Evolutionary conservation across 2,113 vertebrate species (phyloP).

Genomic region (Ictalurus furcatus): DNA sequence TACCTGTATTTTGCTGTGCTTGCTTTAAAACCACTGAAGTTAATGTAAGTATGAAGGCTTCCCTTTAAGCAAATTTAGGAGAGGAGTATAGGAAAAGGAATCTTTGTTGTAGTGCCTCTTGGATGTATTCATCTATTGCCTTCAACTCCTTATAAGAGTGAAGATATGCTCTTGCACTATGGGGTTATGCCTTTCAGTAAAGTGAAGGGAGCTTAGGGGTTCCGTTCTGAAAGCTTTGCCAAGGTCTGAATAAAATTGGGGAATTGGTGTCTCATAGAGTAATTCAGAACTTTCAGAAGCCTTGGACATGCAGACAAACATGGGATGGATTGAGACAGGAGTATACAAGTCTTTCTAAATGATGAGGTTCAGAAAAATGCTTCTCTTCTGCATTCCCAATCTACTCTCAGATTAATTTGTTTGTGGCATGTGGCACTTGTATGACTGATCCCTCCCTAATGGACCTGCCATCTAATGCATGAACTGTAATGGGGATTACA

Average conservation of each 20-base stretch:
- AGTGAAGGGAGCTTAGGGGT: neutral
- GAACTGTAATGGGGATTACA: conserved; percentile 15
- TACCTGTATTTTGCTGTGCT: neutral
- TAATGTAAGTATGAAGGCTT: neutral
- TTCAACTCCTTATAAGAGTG: neutral
- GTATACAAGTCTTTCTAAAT: neutral
- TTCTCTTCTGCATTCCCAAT: neutral
- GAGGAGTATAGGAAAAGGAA: neutral
- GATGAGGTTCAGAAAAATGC: neutral
- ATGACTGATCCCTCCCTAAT: neutral
- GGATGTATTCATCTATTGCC: neutral
- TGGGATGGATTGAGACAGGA: neutral
- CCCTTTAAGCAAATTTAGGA: neutral
- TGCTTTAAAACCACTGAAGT: neutral
- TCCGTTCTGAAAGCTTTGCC: neutral
- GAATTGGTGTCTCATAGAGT: neutral
- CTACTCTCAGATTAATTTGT: neutral
- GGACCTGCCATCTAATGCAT: conserved; percentile 6
- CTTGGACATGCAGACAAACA: neutral
- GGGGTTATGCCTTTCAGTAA: neutral
- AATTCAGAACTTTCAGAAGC: neutral
- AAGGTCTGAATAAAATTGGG: neutral
- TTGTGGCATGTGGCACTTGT: neutral
- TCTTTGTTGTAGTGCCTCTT: neutral
- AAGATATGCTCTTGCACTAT: neutral